Percentiles rank a stretch among this genome's conserved stretches.
These are phyloP conservation scores for Calidris pygmaea DNA, from an alignment of 2,113 vertebrate genomes.

Conservation along the genomic window DNA sequence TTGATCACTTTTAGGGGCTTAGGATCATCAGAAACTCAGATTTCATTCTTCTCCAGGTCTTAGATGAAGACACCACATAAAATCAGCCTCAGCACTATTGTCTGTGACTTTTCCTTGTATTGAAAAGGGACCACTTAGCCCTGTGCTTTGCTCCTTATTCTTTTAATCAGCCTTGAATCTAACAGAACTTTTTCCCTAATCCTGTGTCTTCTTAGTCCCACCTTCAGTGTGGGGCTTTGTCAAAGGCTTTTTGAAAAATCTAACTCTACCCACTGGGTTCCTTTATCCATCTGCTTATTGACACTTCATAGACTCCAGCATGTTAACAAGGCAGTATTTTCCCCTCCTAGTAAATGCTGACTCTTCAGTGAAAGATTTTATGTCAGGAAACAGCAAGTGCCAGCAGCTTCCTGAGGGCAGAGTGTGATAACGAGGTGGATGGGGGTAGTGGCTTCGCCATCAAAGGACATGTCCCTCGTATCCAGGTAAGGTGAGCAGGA, in stretches of 20 bases:
- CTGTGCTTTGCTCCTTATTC: background rate
- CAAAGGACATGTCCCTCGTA: background rate
- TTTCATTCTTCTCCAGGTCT: background rate
- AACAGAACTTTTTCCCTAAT: background rate
- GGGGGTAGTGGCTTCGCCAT: background rate
- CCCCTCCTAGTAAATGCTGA: background rate
- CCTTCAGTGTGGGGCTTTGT: background rate
- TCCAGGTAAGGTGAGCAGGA: rapidly evolving
- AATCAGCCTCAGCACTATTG: background rate
- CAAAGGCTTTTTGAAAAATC: background rate
- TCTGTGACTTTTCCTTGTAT: background rate
- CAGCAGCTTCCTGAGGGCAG: background rate
- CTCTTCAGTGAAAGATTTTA: background rate
- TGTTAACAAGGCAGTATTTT: background rate
- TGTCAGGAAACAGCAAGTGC: background rate
- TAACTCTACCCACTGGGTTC: background rate
- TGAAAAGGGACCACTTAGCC: background rate
- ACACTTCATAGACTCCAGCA: background rate
- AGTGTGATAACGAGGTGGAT: rapidly evolving
- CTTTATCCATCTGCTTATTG: background rate
- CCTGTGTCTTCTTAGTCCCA: background rate
- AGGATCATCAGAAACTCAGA: background rate
- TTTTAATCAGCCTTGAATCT: background rate
- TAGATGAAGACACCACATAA: background rate
- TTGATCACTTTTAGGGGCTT: background rate